Evolutionary conservation across 2,797 vertebrate species (phyloP).

Genomic region (Sebastolobus altivelis): DNA sequence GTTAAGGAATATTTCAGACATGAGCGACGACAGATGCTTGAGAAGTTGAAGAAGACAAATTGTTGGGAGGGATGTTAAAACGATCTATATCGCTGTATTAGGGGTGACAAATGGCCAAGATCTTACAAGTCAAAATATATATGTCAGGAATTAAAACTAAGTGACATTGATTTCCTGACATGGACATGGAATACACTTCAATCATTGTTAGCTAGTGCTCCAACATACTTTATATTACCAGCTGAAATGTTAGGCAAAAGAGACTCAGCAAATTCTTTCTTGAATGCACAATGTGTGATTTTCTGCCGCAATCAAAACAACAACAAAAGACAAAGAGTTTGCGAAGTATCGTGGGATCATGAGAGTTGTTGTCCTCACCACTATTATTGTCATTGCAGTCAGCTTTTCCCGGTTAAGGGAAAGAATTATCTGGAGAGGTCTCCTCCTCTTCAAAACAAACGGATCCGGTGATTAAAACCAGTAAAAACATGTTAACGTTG

Average conservation of each 20-base stretch:
- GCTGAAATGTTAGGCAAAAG: background rate
- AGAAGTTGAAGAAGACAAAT: background rate
- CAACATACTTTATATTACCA: background rate
- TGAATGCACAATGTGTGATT: too few species aligned
- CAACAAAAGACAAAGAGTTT: too few species aligned
- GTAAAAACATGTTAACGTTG: too few species aligned
- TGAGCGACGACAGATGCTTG: slow-evolving; percentile 55
- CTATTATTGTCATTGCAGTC: too few species aligned
- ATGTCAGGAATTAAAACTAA: background rate
- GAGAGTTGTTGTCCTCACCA: background rate
- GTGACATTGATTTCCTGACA: background rate
- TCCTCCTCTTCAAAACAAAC: background rate
- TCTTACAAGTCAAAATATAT: background rate
- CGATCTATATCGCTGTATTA: background rate
- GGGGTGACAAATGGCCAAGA: background rate
- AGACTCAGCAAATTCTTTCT: background rate
- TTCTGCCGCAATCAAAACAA: too few species aligned
- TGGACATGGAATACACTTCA: background rate
- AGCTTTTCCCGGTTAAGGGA: too few species aligned
- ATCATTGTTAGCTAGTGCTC: background rate
- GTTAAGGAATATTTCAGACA: slow-evolving; percentile 19
- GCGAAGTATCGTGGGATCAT: background rate
- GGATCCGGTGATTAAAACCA: background rate
- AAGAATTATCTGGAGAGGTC: background rate
- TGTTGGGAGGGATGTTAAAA: slow-evolving; percentile 7